Base-by-base conservation (phyloP, 2,888 invertebrate species). In the Augochlorella aurata region DNA sequence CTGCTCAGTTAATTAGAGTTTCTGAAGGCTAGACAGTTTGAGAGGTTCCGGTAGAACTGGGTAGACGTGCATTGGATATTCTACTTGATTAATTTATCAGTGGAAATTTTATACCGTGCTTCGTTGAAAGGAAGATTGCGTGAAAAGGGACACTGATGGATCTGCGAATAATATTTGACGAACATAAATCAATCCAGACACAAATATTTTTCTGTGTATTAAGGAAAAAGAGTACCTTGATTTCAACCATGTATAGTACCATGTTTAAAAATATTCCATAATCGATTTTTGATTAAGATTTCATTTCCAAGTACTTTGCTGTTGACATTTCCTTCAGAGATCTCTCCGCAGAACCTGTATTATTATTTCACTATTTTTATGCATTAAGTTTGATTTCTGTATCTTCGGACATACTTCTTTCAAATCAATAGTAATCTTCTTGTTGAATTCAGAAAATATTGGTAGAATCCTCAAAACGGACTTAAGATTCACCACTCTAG, bases 31-130 rank as follows among this genome's bases (percentile, higher is more conserved):
- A 38, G 65, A 65, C 65, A 65, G 65, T 65, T 65, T n/a, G 65
- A 65, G 65, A 65, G 38, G 44, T 65, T 65, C 65, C n/a, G 38
- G 65, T 65, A 65, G 65, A 65, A 65, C 44, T 10, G 4, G n/a
- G 65, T 65, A 65, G 65, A 65, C 65, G 65, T 65, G 65, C 38
- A 44, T 65, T 18, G 65, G 12, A 44, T 38, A 65, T 65, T 65
- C 44, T 65, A 44, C n/a, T 65, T 18, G 63, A 63, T 63, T 63
- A 29, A 63, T 63, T 38, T 38, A 63, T 63, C 38, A 63, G 63
- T 38, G 29, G 18, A 38, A 38, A 63, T 63, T 63, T 38, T 63
- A 63, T 63, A 18, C 29, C 4, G 18, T 18, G 38, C 9, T 1
- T 0, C 18, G 63, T 18, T 38, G 16, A 18, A 38, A 38, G 63